These are phyloP conservation scores for Caenorhabditis sinica DNA, from an alignment of 2,888 invertebrate genomes.

Conservation along the genomic window DNA sequence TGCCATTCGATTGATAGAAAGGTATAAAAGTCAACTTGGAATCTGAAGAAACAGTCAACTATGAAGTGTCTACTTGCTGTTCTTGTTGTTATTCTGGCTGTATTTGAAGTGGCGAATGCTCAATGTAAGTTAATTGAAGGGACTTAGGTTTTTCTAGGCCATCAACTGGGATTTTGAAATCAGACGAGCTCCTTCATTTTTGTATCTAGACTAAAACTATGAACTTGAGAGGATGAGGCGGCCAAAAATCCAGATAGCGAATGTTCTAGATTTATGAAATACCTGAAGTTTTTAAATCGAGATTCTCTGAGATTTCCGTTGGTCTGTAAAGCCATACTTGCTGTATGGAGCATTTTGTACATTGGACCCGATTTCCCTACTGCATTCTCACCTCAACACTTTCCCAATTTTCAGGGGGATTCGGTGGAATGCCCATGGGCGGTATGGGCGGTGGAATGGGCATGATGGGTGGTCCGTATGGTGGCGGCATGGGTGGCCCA, in stretches of 20 bases:
- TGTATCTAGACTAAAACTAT: no score
- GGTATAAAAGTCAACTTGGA: conserved; percentile 5
- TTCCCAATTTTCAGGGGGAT: conserved; percentile 32
- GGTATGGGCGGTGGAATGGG: conserved; percentile 50
- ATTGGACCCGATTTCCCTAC: no score
- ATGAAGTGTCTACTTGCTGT: conserved; percentile 29
- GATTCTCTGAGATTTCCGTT: no score
- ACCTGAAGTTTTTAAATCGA: no score
- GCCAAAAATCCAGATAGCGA: no score
- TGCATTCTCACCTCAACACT: not conserved
- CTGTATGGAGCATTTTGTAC: no score
- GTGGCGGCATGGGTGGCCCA: conserved; percentile 6
- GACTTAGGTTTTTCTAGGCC: no score
- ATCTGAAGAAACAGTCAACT: not conserved
- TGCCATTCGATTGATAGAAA: conserved; percentile 30
- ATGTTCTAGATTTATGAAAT: no score
- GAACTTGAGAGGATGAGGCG: no score
- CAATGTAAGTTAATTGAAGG: conserved; percentile 62
- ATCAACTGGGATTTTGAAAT: no score
- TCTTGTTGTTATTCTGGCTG: conserved; percentile 7
- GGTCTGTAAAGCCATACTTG: no score
- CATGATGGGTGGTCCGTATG: conserved; percentile 32
- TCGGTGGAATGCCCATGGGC: conserved; percentile 33
- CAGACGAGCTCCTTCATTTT: no score
- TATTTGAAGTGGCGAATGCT: conserved; percentile 29